Conservation (phyloP, 2,888 invertebrate genomes). For the Sinohyriopsis cumingii region DNA sequence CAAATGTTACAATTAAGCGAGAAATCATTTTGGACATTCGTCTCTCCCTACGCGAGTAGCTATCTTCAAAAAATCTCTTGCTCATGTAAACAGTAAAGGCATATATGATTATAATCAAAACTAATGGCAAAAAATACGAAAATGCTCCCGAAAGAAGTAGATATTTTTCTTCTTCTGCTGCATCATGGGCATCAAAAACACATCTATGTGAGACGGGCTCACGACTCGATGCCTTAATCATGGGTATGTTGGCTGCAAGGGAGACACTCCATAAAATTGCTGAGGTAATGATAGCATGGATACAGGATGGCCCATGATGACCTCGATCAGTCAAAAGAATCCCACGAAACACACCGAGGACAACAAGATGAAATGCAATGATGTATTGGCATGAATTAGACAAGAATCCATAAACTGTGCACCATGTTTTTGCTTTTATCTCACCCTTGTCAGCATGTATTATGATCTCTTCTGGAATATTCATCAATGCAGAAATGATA, state of each 20-base stretch:
- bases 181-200: constrained; percentile 21
- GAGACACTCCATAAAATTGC: constrained; percentile 47
- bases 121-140: constrained; percentile 53
- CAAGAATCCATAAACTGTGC: constrained; percentile 45
- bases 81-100: constrained; percentile 52
- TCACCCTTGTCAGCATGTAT: constrained; percentile 34
- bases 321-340: constrained; percentile 54
- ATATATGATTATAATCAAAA: constrained; percentile 50
- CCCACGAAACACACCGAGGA: constrained; percentile 55
- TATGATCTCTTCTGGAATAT: constrained; percentile 55
- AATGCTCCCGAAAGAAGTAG: constrained; percentile 40
- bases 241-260: constrained; percentile 49
- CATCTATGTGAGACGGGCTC: constrained; percentile 20
- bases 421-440: constrained; percentile 46
- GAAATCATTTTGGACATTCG: constrained; percentile 56
- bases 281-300: constrained; percentile 47
- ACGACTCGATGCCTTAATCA: constrained; percentile 30
- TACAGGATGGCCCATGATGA: constrained; percentile 41
- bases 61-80: constrained; percentile 59
- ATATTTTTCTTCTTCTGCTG: constrained; percentile 31
- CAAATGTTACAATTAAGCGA: constrained; percentile 48
- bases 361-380: constrained; percentile 57
- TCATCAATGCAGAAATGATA: constrained; percentile 46
- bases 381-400: constrained; percentile 45
- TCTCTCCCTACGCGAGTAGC: constrained; percentile 54